Percentiles rank a stretch among this genome's conserved stretches.
Conservation (phyloP, 23 tunicate species). For the Diplosoma virens region DNA sequence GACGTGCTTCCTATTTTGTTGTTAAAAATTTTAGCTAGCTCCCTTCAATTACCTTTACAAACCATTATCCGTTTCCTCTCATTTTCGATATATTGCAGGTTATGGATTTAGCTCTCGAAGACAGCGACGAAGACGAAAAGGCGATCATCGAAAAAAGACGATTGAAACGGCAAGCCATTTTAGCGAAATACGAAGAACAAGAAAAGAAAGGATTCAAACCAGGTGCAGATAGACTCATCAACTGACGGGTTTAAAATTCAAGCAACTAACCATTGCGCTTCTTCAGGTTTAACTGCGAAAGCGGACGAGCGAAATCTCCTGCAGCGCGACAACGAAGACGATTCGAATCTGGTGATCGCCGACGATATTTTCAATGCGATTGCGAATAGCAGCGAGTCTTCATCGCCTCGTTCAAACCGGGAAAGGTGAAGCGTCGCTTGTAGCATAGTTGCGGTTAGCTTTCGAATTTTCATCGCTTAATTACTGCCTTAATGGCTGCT, state of each 20-base stretch:
- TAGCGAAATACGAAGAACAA: slow-evolving; percentile 74
- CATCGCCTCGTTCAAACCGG: slow-evolving; percentile 12
- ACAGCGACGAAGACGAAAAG: slow-evolving; percentile 86
- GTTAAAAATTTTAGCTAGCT: too few relatives aligned
- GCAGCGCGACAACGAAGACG: slow-evolving; percentile 67
- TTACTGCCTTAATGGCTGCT: too few relatives aligned
- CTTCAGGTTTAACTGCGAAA: slow-evolving; percentile 61
- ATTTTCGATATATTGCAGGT: too few relatives aligned
- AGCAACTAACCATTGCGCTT: too few relatives aligned
- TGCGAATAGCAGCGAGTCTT: slow-evolving; percentile 19
- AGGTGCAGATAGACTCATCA: too few relatives aligned
- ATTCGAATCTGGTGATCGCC: slow-evolving; percentile 51
- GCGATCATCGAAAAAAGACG: slow-evolving; percentile 63
- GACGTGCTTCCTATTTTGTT: too few relatives aligned
- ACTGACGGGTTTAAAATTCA: not conserved
- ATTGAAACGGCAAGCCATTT: slow-evolving; percentile 58
- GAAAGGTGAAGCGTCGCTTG: not conserved
- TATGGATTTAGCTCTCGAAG: slow-evolving; percentile 50
- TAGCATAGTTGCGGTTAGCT: not conserved
- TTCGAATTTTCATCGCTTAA: not conserved
- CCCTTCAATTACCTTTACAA: too few relatives aligned
- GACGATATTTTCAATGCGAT: slow-evolving; percentile 57
- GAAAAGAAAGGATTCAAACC: slow-evolving; percentile 71
- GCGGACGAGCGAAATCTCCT: slow-evolving; percentile 69
- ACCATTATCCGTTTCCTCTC: too few relatives aligned